Base-by-base conservation (phyloP, 2,888 invertebrate genomes). In the Pyrgus malvae region DNA sequence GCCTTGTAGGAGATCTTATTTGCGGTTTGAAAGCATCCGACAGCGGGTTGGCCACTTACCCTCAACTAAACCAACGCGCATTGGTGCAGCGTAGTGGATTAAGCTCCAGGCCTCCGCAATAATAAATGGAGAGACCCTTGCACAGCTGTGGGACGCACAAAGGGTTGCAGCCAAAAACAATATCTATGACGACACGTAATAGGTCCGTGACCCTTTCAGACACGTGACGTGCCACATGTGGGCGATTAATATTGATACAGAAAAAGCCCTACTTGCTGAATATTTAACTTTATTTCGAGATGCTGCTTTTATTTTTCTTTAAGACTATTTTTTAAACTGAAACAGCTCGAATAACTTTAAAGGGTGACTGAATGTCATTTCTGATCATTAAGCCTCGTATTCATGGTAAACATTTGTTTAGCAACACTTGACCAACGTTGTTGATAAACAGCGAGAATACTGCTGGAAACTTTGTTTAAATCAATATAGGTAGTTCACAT, bases 211-310 rank as follows among this genome's bases (percentile, higher is more conserved):
- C 49, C 42, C 25, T 50, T 25, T 27, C 35, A 29, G 3, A 2
- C 11, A 50, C 33, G 41, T 31, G 42, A 23, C 35, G 41, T 51
- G 50, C 42, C 35, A 42, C 35, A 51, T 51, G 33, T 42, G 17
- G 17, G 29, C 45, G 53, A 53, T 44, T 45, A 53, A 51, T 51
- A 51, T 40, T 27, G 9, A 42, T 35, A 49, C 40, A 41, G 17
- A 49, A 41, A 49, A 31, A 21, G 48, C 31, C 11, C 12, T 16
- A n/a, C 5, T 14, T 7, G 19, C 19, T 21, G 45, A 45, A 19
- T 45, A 21, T 38, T 48, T 38, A 17, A 48, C 17, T 45, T 11
- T 5, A 31, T 31, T 45, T 27, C 16, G 37, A 45, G 14, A 16
- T 1, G 3, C 14, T 9, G 8, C 31, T 45, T 11, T 45, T 23